Evolutionary conservation across 92 coral and sea anemone genomes (phyloP).

Genomic region (Bergia sp.): DNA sequence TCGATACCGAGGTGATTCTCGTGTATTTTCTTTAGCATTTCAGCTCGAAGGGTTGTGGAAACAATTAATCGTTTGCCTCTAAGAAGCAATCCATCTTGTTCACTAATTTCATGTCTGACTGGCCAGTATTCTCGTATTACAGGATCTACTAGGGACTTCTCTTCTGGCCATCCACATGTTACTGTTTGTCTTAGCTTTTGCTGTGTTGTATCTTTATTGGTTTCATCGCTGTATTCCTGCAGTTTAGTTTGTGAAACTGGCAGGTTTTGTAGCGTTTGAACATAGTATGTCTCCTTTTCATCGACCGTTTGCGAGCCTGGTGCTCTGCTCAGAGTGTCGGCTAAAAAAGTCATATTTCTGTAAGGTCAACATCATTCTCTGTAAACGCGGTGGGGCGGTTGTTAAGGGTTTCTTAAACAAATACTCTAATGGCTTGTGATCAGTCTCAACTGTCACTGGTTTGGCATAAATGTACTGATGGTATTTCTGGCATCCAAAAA

Average conservation of each 20-base stretch:
- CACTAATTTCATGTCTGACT: constrained; percentile 38
- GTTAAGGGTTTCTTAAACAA: constrained; percentile 52
- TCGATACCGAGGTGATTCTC: constrained; percentile 52
- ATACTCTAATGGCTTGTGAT: not conserved
- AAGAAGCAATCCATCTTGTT: constrained; percentile 46
- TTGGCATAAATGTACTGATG: constrained; percentile 39
- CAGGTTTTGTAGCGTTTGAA: constrained; percentile 40
- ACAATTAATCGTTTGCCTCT: constrained; percentile 52
- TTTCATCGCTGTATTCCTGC: constrained; percentile 40
- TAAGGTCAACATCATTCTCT: constrained; percentile 55
- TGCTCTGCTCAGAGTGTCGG: constrained; percentile 53
- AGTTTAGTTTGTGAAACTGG: constrained; percentile 52
- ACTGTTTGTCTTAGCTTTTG: constrained; percentile 40
- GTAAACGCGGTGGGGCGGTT: constrained; percentile 44
- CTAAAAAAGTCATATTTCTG: constrained; percentile 48
- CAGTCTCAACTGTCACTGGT: constrained; percentile 19
- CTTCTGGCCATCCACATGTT: constrained; percentile 46
- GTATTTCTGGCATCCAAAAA: constrained; percentile 39
- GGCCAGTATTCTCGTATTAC: constrained; percentile 44
- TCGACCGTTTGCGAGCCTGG: constrained; percentile 35
- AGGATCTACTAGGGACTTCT: constrained; percentile 27
- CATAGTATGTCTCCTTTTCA: constrained; percentile 14
- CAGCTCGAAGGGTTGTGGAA: constrained; percentile 32
- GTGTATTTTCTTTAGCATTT: constrained; percentile 48
- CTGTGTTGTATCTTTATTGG: constrained; percentile 36